phyloP scores from a whole-genome alignment of 2,113 vertebrate genomes.

The Aepyceros melampus region DNA sequence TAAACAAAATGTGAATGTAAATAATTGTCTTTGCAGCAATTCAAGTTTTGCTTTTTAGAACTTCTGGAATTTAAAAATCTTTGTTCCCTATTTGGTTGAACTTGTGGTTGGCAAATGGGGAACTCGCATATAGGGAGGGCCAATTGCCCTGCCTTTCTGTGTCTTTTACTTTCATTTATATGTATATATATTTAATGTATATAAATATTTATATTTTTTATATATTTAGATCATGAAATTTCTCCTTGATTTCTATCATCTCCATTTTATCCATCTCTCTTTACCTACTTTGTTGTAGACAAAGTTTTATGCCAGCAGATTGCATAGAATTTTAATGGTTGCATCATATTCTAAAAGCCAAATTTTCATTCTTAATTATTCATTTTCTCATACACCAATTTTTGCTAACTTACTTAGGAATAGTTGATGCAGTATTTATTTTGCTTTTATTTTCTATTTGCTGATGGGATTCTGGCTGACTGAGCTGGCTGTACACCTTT shows the following conservation, averaged over 20 bases:
- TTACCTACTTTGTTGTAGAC: background rate
- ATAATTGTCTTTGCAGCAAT: background rate
- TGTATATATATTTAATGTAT: background rate
- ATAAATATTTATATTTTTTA: background rate
- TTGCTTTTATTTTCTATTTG: background rate
- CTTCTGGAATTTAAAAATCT: background rate
- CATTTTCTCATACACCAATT: background rate
- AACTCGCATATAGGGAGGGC: background rate
- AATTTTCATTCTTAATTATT: background rate
- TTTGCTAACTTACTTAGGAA: background rate
- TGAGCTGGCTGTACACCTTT: background rate
- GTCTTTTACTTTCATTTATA: slow-evolving; percentile 52
- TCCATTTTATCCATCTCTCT: background rate
- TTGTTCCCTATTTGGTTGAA: background rate
- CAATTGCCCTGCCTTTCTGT: background rate
- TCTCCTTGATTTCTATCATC: background rate
- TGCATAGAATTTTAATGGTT: background rate
- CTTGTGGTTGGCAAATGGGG: background rate
- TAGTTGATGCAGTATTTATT: background rate
- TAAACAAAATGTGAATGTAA: background rate
- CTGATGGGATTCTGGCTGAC: background rate
- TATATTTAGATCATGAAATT: background rate
- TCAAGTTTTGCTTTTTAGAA: background rate
- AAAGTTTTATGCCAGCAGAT: background rate
- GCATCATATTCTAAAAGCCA: background rate